Conservation (phyloP, 2,888 invertebrate genomes). For the Sussaba pulchella region DNA sequence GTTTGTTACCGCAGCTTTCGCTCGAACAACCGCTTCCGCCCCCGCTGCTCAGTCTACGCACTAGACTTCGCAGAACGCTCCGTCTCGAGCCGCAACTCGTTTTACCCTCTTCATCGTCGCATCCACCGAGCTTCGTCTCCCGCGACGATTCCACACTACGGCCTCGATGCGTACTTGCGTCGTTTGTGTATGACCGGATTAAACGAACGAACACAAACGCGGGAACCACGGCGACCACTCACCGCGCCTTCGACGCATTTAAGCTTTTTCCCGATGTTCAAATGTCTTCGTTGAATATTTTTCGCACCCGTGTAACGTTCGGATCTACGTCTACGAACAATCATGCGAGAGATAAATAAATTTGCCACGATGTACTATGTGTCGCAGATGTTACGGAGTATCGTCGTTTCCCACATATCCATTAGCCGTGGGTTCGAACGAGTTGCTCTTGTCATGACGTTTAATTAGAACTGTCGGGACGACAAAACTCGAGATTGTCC, state of each 20-base stretch:
- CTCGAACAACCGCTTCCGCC: constrained; percentile 49
- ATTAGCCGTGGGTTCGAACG: neutral
- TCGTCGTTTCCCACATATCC: neutral
- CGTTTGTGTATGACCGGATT: constrained; percentile 1
- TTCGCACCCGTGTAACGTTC: too few relatives aligned
- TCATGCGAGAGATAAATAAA: neutral
- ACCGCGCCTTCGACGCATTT: constrained; percentile 24
- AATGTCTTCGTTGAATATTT: too few relatives aligned
- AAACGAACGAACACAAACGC: neutral
- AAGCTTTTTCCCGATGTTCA: neutral
- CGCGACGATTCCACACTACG: constrained; percentile 70
- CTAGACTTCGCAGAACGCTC: constrained; percentile 72
- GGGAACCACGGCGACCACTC: neutral
- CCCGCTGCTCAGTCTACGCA: constrained; percentile 75
- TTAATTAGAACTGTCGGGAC: neutral
- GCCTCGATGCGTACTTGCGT: constrained; percentile 53
- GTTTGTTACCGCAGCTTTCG: constrained; percentile 1
- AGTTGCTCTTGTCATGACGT: constrained; percentile 36
- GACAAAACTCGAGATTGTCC: neutral
- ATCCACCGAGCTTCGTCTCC: constrained; percentile 53
- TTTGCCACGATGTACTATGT: constrained; percentile 25
- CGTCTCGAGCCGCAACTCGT: constrained; percentile 47
- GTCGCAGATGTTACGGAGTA: constrained; percentile 4
- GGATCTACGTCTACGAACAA: neutral
- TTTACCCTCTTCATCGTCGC: constrained; percentile 54